Evolutionary conservation across 1,140 invertebrate genomes (phyloP), one percentile per base, ranked within the genome.

Genomic region (Drosophila mauritiana): DNA sequence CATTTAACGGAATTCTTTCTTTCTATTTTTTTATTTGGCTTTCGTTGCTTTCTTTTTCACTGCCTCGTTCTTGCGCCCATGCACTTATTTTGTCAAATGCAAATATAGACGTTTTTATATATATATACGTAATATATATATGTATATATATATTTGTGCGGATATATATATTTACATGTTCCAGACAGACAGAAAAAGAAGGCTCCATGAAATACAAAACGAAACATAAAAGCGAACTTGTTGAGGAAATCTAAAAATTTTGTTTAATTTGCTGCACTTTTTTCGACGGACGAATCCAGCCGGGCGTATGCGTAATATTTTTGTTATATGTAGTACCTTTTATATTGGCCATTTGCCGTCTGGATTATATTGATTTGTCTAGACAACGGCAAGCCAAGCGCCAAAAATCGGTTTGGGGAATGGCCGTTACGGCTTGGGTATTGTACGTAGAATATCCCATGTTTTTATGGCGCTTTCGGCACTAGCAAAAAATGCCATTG

Each of bases 11-110:
- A 59, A 56, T 75, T 73, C 62, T 65, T 75, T 39, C 37, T 39
- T 13, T 39, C 37, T 31, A 31, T 31, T 39, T 39, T 37, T 39
- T 39, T 39, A 39, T 39, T 13, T 31, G 8, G 7, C 31, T 48
- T 45, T 15, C 45, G 63, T 12, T 39, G 36, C 25, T 20, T 75
- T 59, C 40, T 10, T 43, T 67, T 20, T 76, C 36, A 39, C 46
- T 31, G 46, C 13, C 46, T 34, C 48, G 48, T 68, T 27, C 43
- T 48, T 69, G 62, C 68, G 42, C 62, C 73, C 80, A 64, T 90
- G 80, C 80, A 80, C 85, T 90, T 89, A 80, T 89, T 90, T 89
- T 89, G 85, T 86, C 82, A 86, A 88, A 86, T 86, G 83, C 83
- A 86, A 88, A 85, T 84, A 84, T 84, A 84, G 80, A 84, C 80